Conservation (phyloP, 1,140 invertebrate genomes). For the Lepeophtheirus salmonis region DNA sequence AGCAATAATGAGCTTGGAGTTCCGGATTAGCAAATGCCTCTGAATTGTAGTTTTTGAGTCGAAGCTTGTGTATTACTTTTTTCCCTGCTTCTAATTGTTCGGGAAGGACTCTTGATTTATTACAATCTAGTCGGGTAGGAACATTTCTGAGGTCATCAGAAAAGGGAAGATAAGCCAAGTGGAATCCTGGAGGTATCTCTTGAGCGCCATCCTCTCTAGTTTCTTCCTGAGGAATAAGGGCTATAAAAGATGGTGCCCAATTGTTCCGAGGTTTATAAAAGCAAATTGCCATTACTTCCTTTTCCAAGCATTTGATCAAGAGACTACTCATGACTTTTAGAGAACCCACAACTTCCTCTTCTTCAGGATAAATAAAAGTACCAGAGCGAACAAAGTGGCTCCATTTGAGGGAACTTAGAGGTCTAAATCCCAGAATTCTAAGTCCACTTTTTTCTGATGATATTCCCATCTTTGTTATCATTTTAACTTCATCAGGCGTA, state of each 20-base stretch:
- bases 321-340: neutral
- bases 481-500: constrained; percentile 4
- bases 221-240: constrained; percentile 11
- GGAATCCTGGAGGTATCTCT: constrained; percentile 11
- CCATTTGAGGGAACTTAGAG: constrained; percentile 1
- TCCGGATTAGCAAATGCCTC: constrained; percentile 8
- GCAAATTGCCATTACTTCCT: constrained; percentile 13
- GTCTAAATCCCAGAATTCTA: constrained; percentile 2
- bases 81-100: constrained; percentile 12
- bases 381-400: constrained; percentile 8
- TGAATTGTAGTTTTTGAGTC: constrained; percentile 12
- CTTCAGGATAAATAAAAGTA: constrained; percentile 12
- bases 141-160: constrained; percentile 1
- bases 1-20: constrained; percentile 4
- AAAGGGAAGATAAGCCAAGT: constrained; percentile 13
- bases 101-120: neutral
- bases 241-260: constrained; percentile 4
- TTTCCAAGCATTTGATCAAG: constrained; percentile 2
- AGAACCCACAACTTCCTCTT: constrained; percentile 4
- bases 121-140: neutral
- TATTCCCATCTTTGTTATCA: neutral
- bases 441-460: neutral
- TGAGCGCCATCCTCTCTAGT: constrained; percentile 7
- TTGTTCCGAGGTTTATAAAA: constrained; percentile 9
- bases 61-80: constrained; percentile 9